Percentiles rank a stretch among this genome's conserved stretches.
phyloP scores from a whole-genome alignment of 92 coral and sea anemone species.

The Parazoanthus atlanticus region DNA sequence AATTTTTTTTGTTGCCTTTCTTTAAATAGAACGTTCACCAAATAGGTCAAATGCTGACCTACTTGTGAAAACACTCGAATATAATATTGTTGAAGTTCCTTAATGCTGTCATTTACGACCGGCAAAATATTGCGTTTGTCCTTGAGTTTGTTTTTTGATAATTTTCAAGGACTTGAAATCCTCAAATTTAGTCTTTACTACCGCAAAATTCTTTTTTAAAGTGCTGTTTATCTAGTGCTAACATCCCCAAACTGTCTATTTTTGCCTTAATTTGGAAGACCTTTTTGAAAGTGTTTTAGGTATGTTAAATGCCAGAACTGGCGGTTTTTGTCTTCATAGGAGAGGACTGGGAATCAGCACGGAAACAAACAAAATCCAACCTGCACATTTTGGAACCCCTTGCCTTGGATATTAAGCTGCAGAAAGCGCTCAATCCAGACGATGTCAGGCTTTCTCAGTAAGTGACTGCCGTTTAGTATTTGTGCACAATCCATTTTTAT shows the following conservation, averaged over 20 bases:
- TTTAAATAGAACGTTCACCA: too few species aligned
- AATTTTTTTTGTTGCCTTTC: too few species aligned
- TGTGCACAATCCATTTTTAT: background rate
- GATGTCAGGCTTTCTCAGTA: constrained; percentile 96
- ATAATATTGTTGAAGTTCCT: too few species aligned
- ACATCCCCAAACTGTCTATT: background rate
- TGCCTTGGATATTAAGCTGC: constrained; percentile 80
- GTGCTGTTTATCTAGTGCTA: background rate
- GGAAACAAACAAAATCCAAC: constrained; percentile 68
- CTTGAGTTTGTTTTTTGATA: too few species aligned
- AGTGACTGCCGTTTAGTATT: constrained; percentile 29
- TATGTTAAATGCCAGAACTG: too few species aligned
- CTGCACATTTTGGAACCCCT: constrained; percentile 87
- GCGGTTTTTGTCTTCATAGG: constrained; percentile 48
- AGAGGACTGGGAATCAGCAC: constrained; percentile 90
- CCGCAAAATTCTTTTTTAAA: background rate
- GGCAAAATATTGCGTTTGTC: too few species aligned
- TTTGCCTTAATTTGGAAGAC: background rate
- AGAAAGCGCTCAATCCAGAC: constrained; percentile 90
- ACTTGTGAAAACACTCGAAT: too few species aligned
- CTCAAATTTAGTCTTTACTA: background rate
- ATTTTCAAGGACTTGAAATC: too few species aligned
- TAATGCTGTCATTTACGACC: too few species aligned
- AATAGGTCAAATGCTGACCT: too few species aligned
- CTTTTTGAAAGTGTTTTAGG: too few species aligned